Evolutionary conservation across 2,888 invertebrate genomes (phyloP).

Genomic region (Caenorhabditis afra): DNA sequence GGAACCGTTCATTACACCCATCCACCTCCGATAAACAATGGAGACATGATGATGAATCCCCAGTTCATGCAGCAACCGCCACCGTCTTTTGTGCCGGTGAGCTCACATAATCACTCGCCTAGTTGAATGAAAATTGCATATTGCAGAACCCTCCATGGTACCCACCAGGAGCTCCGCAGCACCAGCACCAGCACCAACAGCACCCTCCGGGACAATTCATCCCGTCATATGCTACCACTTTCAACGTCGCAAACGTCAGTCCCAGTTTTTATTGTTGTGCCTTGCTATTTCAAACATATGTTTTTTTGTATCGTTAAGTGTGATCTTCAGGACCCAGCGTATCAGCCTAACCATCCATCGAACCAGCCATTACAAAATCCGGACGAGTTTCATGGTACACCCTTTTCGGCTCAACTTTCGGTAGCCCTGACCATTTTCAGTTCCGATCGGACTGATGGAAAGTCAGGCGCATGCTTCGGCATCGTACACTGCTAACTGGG

Average conservation of each 20-base stretch:
- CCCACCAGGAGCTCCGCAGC: constrained; percentile 15
- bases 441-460: constrained; percentile 58
- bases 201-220: constrained; percentile 6
- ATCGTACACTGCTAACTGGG: constrained; percentile 76
- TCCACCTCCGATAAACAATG: constrained; percentile 34
- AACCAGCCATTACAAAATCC: constrained; percentile 23
- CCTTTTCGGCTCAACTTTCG: too few species aligned
- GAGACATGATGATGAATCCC: constrained; percentile 36
- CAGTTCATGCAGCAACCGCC: constrained; percentile 11
- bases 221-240: constrained; percentile 49
- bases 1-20: constrained; percentile 41
- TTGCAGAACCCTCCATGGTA: constrained; percentile 43
- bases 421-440: too few species aligned
- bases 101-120: background rate
- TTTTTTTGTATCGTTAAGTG: background rate
- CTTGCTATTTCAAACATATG: background rate
- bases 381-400: constrained; percentile 40
- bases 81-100: constrained; percentile 16
- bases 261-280: background rate
- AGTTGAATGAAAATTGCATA: background rate
- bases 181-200: background rate
- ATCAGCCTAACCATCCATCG: constrained; percentile 44
- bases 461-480: constrained; percentile 66
- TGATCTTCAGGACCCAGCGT: constrained; percentile 45
- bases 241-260: constrained; percentile 51